Conservation (phyloP, 2,888 invertebrate species). For the Ochlodes sylvanus region DNA sequence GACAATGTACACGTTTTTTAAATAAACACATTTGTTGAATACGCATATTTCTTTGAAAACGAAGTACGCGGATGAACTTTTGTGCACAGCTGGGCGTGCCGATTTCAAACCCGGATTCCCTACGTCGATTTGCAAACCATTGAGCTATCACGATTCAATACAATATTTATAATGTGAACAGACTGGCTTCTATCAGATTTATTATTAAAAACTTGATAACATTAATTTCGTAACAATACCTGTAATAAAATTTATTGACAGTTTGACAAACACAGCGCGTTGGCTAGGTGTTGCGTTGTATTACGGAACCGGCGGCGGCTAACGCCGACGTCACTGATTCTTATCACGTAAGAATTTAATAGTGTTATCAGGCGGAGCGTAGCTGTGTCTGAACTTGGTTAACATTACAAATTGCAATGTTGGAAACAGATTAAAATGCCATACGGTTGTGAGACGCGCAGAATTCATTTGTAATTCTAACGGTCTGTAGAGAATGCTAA, state of each 20-base stretch:
- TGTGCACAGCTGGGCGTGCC: too few species aligned
- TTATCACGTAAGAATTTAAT: constrained; percentile 13
- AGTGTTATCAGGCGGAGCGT: constrained; percentile 6
- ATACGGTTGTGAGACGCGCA: background rate
- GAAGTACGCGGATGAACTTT: too few species aligned
- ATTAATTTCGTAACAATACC: background rate
- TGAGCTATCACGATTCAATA: too few species aligned
- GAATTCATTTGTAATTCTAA: background rate
- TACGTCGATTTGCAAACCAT: too few species aligned
- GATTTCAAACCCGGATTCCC: too few species aligned
- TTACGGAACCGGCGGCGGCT: constrained; percentile 3
- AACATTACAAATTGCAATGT: constrained; percentile 8
- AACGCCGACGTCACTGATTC: constrained; percentile 4
- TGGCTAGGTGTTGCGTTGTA: background rate
- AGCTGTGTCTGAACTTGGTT: background rate
- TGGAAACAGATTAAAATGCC: background rate
- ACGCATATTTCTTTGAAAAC: too few species aligned
- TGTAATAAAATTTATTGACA: too few species aligned
- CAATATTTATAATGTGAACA: too few species aligned
- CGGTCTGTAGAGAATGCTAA: background rate
- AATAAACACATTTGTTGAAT: too few species aligned
- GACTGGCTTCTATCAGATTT: background rate
- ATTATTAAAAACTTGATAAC: background rate
- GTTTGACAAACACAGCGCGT: background rate
- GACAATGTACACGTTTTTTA: too few species aligned